These are phyloP conservation scores for Engystomops pustulosus DNA, from an alignment of 2,113 vertebrate species.

Conservation along the genomic window DNA sequence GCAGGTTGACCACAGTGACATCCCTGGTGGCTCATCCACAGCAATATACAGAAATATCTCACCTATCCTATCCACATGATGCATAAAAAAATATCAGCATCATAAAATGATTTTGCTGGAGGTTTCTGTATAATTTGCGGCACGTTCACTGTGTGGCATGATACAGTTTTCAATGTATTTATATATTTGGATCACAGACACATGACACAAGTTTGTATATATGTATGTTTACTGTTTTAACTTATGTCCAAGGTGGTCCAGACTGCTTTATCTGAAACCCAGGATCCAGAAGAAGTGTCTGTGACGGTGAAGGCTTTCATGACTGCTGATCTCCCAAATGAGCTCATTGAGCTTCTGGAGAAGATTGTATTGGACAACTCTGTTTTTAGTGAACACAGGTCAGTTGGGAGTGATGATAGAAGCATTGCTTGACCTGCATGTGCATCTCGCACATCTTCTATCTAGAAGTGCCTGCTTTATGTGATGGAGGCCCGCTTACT, in stretches of 20 bases:
- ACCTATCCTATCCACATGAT: too few species aligned
- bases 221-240: not conserved
- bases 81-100: too few species aligned
- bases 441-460: not conserved
- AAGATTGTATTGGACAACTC: constrained; percentile 93
- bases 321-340: constrained; percentile 90
- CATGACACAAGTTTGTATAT: not conserved
- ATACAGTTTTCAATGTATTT: too few species aligned
- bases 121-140: too few species aligned
- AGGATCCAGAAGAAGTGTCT: constrained; percentile 91
- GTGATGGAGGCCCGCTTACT: too few species aligned
- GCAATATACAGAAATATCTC: too few species aligned
- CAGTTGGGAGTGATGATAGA: constrained; percentile 26
- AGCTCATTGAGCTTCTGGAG: constrained; percentile 89
- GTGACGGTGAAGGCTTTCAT: constrained; percentile 93
- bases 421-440: not conserved
- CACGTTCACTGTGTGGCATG: too few species aligned
- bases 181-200: too few species aligned
- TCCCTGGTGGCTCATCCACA: too few species aligned
- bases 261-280: constrained; percentile 89
- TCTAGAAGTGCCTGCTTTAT: too few species aligned
- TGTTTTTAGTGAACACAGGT: constrained; percentile 93
- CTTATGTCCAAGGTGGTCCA: constrained; percentile 84
- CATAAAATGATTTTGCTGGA: too few species aligned
- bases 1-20: too few species aligned